A percentile compares a stretch with the other conserved stretches of the same genome.
Conservation (phyloP, 2,113 vertebrate species). For the Stercorarius parasiticus region DNA sequence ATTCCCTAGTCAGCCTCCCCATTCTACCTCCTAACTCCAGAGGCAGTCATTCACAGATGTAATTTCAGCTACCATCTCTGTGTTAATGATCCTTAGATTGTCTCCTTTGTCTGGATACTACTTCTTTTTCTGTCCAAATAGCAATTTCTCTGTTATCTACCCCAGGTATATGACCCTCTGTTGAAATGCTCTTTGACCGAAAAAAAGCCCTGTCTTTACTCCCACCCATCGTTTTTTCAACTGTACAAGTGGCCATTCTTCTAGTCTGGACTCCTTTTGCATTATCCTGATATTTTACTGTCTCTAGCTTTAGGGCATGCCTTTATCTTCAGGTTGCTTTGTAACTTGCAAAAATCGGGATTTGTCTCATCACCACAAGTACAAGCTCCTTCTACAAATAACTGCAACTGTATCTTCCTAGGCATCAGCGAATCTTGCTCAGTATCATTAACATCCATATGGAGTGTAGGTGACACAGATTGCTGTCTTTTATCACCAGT, state of each 20-base stretch:
- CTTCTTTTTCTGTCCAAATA: neutral
- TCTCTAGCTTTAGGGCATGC: neutral
- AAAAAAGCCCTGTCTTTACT: neutral
- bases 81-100: neutral
- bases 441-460: neutral
- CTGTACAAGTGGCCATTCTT: neutral
- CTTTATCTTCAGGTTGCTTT: neutral
- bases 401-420: neutral
- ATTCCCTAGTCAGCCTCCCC: neutral
- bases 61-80: neutral
- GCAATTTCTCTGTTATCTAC: neutral
- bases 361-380: neutral
- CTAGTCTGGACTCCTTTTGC: neutral
- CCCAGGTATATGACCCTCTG: neutral
- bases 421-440: constrained; percentile 7
- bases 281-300: neutral
- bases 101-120: neutral
- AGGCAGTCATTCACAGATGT: neutral
- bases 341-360: neutral
- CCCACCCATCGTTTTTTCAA: neutral
- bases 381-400: neutral
- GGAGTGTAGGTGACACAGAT: constrained; percentile 53
- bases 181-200: neutral
- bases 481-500: constrained; percentile 3
- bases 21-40: neutral